Conservation (phyloP, 1,140 invertebrate genomes). For the Centruroides vittatus region DNA sequence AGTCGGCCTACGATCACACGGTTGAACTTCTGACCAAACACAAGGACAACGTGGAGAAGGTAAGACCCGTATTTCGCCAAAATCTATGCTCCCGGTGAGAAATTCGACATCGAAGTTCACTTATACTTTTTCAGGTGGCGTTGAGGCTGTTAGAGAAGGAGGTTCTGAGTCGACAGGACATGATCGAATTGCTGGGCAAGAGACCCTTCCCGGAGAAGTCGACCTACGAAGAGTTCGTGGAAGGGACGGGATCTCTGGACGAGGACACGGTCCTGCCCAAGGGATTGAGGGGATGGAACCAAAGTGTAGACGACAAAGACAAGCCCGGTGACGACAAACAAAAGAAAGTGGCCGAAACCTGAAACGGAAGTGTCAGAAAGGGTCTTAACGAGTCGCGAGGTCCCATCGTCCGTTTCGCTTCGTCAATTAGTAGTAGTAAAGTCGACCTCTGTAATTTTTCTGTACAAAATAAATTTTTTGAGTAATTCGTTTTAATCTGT, state of each 20-base stretch:
- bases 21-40: conserved; percentile 64
- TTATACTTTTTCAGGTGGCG: conserved; percentile 52
- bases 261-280: conserved; percentile 91
- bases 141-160: conserved; percentile 86
- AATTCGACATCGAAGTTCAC: no score
- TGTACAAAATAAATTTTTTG: no score
- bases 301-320: neutral
- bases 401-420: no score
- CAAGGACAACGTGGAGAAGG: conserved; percentile 76
- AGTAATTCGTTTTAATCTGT: no score
- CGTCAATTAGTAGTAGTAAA: no score
- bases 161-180: conserved; percentile 88
- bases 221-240: conserved; percentile 98
- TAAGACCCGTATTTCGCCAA: conserved; percentile 23
- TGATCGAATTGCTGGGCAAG: conserved; percentile 89
- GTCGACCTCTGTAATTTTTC: no score
- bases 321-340: no score
- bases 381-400: no score
- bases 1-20: conserved; percentile 64
- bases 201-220: conserved; percentile 97
- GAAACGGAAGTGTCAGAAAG: no score
- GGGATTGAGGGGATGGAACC: conserved; percentile 45
- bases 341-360: no score
- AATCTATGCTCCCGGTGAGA: no score
- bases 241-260: conserved; percentile 94